A percentile compares a stretch with the other conserved stretches of the same genome.
These are phyloP conservation scores for Rousettus leschenaultii DNA, from an alignment of 2,113 vertebrate genomes.

Conservation along the genomic window DNA sequence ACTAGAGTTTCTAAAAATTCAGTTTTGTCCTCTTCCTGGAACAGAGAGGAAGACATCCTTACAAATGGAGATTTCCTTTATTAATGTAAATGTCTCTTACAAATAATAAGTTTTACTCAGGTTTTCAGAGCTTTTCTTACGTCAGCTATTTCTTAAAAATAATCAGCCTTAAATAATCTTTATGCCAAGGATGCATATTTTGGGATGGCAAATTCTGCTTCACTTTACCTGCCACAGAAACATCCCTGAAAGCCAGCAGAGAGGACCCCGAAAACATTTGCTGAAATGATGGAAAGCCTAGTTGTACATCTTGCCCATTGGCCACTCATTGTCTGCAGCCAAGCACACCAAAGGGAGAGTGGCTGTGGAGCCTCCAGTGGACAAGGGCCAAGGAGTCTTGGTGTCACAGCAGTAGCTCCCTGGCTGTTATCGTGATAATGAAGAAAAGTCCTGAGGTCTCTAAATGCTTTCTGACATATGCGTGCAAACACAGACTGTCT, in stretches of 20 bases:
- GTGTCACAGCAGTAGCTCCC: background rate
- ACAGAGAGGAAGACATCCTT: background rate
- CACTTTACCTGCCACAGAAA: background rate
- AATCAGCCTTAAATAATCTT: background rate
- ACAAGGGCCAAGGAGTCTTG: background rate
- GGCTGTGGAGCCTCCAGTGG: background rate
- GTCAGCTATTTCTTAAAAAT: background rate
- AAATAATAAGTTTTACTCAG: background rate
- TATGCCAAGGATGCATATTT: background rate
- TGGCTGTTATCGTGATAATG: background rate
- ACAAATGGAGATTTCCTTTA: background rate
- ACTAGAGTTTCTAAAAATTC: background rate
- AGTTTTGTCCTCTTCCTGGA: background rate
- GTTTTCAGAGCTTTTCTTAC: background rate
- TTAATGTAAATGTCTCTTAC: background rate
- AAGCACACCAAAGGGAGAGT: fast-evolving
- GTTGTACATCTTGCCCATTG: fast-evolving
- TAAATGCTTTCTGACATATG: background rate
- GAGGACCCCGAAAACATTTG: background rate
- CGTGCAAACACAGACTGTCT: background rate
- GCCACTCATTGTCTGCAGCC: background rate
- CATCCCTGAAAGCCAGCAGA: background rate
- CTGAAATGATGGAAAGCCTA: background rate
- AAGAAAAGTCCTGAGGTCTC: background rate
- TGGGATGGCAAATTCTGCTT: background rate